Evolutionary conservation across 2,888 invertebrate species (phyloP).

Genomic region (Smittia sp.): DNA sequence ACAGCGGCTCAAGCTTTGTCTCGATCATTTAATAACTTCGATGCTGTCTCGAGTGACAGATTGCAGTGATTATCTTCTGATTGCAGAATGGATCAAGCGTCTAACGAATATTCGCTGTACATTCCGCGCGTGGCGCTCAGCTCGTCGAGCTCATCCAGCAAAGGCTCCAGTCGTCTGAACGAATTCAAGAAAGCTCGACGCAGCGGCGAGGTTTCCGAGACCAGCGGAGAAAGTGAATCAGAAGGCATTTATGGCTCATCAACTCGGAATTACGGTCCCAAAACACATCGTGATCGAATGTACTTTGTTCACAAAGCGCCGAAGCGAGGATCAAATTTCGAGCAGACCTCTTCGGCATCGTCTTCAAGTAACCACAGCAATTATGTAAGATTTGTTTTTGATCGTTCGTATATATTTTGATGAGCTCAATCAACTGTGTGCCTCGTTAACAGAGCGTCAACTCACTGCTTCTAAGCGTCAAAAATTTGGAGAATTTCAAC

Average conservation of each 20-base stretch:
- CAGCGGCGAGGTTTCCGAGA: neutral
- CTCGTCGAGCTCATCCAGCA: conserved; percentile 25
- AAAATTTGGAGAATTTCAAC: conserved; percentile 30
- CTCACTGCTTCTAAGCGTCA: conserved; percentile 14
- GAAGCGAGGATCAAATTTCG: neutral
- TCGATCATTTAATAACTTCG: neutral
- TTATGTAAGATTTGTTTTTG: conserved; percentile 25
- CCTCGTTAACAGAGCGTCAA: conserved; percentile 21
- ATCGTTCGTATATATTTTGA: neutral
- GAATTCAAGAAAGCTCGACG: neutral
- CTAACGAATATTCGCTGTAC: conserved; percentile 17
- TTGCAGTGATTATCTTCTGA: too few species aligned
- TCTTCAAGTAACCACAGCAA: conserved; percentile 31
- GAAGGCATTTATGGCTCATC: conserved; percentile 24
- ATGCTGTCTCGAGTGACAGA: too few species aligned
- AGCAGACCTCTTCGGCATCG: conserved; percentile 11
- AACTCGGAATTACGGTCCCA: neutral
- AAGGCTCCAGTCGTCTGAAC: neutral
- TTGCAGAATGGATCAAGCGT: neutral
- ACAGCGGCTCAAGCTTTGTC: neutral
- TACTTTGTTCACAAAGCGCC: conserved; percentile 26
- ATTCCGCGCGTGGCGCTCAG: conserved; percentile 17
- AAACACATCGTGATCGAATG: neutral
- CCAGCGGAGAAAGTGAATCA: conserved; percentile 18
- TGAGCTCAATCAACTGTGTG: neutral